phyloP scores from a whole-genome alignment of 2,113 vertebrate genomes.

The Gallinago media region DNA sequence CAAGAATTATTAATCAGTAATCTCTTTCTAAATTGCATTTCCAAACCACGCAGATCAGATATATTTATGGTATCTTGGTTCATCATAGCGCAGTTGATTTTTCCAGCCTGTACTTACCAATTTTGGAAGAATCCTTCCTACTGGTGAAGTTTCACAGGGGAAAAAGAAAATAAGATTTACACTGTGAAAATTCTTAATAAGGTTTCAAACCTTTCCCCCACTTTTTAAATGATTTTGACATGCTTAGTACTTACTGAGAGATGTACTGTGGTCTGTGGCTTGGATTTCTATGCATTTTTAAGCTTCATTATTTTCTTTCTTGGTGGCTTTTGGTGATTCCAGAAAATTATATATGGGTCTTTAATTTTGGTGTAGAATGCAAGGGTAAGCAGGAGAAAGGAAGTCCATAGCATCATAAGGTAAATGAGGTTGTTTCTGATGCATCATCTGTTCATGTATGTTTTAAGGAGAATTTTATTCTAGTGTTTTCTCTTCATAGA shows the following conservation, averaged over 20 bases:
- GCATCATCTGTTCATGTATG: no score
- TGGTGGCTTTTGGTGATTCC: background rate
- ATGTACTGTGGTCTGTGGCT: background rate
- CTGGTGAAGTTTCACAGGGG: background rate
- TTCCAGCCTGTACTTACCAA: background rate
- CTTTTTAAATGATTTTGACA: background rate
- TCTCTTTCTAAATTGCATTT: background rate
- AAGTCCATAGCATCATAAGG: background rate
- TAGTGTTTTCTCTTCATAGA: background rate
- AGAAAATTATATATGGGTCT: background rate
- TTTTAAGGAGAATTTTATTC: background rate
- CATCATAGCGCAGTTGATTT: background rate
- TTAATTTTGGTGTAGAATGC: background rate
- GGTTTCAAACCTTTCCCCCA: background rate
- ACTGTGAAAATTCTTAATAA: background rate
- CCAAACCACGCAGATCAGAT: background rate
- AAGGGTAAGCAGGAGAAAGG: background rate
- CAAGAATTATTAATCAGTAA: background rate
- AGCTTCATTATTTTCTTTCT: background rate
- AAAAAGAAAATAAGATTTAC: slow-evolving; percentile 1
- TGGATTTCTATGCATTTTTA: background rate
- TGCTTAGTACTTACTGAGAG: background rate
- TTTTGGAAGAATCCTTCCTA: background rate
- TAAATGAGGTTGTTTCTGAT: background rate
- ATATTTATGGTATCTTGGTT: background rate